Conservation (phyloP, 2,113 vertebrate species). For the Myiopsitta monachus region DNA sequence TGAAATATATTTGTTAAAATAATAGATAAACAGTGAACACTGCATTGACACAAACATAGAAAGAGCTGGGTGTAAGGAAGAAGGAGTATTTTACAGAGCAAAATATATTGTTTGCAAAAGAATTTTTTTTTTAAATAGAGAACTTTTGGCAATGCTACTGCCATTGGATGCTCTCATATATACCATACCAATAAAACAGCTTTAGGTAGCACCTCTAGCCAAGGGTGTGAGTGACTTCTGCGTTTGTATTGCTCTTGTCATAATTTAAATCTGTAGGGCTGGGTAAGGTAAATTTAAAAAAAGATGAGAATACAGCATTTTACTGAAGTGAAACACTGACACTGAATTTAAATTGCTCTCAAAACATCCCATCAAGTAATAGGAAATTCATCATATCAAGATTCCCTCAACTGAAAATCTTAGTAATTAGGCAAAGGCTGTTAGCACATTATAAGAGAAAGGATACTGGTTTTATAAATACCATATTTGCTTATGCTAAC, state of each 20-base stretch:
- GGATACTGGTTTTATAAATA: conserved; percentile 13
- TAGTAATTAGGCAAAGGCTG: conserved; percentile 19
- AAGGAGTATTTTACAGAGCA: not conserved
- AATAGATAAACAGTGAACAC: not conserved
- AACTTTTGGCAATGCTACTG: not conserved
- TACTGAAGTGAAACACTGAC: conserved; percentile 7
- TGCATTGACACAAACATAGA: not conserved
- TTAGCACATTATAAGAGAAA: not conserved
- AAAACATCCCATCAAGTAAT: not conserved
- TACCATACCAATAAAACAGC: not conserved
- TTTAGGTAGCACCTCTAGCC: not conserved
- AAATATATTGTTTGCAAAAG: not conserved
- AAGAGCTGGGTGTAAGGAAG: not conserved
- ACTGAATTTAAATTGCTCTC: not conserved
- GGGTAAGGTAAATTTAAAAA: not conserved
- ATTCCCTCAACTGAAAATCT: conserved; percentile 14
- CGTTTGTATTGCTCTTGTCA: not conserved
- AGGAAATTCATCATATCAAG: conserved; percentile 18
- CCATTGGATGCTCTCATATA: not conserved
- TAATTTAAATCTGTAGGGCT: not conserved
- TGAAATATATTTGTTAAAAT: not conserved
- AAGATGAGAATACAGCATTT: not conserved
- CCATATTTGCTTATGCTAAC: not conserved
- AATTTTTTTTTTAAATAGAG: not conserved
- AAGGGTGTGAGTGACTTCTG: not conserved